Evolutionary conservation across 2,113 vertebrate species (phyloP).

Genomic region (Percopsis transmontana): DNA sequence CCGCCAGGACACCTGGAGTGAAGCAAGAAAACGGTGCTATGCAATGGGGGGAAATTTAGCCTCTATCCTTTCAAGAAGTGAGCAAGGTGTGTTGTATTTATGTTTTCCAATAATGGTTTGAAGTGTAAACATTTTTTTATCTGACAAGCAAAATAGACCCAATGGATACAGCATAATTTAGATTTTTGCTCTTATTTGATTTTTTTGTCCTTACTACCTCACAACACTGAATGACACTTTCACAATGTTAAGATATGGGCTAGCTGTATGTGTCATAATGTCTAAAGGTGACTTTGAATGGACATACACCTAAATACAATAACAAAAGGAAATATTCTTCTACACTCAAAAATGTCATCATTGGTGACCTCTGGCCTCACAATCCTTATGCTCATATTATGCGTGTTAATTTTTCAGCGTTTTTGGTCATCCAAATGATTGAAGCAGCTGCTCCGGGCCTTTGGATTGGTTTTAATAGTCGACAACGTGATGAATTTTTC

Average conservation of each 20-base stretch:
- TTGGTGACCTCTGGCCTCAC: too few relatives aligned
- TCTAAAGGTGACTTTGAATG: too few relatives aligned
- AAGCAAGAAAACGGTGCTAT: conserved; percentile 80
- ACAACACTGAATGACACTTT: too few relatives aligned
- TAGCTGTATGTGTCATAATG: too few relatives aligned
- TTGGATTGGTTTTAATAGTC: conserved; percentile 89
- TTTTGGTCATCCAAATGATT: conserved; percentile 79
- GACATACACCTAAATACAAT: too few relatives aligned
- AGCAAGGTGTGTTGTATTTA: conserved; percentile 82
- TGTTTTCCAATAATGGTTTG: too few relatives aligned
- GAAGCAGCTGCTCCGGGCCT: conserved; percentile 57
- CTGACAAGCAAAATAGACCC: too few relatives aligned
- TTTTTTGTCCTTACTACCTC: too few relatives aligned
- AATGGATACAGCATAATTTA: neutral
- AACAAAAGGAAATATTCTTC: neutral
- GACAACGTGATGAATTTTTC: conserved; percentile 77
- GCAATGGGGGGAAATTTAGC: conserved; percentile 80
- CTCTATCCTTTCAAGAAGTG: conserved; percentile 75
- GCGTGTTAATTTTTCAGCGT: conserved; percentile 72
- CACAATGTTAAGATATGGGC: too few relatives aligned
- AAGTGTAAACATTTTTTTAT: too few relatives aligned
- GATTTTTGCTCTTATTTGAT: neutral
- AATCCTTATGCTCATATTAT: too few relatives aligned
- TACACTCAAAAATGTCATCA: neutral
- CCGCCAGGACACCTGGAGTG: conserved; percentile 77